Base-by-base conservation (phyloP, 2,113 vertebrate species). In the Oreocharis arfaki region DNA sequence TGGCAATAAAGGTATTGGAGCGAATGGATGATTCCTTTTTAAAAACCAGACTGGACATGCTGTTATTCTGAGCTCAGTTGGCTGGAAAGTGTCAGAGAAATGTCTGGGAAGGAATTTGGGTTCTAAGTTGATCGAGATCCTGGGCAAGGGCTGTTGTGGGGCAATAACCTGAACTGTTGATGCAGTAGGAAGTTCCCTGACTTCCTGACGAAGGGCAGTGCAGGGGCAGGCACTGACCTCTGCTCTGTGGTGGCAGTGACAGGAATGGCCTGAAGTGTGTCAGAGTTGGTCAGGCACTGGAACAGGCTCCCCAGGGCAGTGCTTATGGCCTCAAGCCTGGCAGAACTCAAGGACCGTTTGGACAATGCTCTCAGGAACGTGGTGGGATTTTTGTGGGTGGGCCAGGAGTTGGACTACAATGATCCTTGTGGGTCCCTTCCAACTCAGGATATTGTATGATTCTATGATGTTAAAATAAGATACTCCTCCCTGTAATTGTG, bases 351-450 rank as follows among this genome's bases (percentile, higher is more conserved):
- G 60, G 14, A 74, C 3, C 0, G 0, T 67, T 74, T 65, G 60
- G 17, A 59, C 16, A 19, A 23, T 0, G 0, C 28, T 65, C 22
- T 50, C 22, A 44, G 44, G 33, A 10, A 44, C 37, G 7, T 6
- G 16, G 28, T 17, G 32, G 39, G 19, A 46, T 20, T 46, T 37
- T 21, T 30, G 33, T 37, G 59, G 37, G 11, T 65, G 23, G 52
- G 33, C 27, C 27, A 52, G 37, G 52, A 65, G 23, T 4, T 57
- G 52, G 33, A 52, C 19, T 52, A 42, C 7, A 8, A 26, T 65
- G 35, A 56, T 56, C 14, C 22, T 28, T 65, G 35, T 57, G 23
- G 23, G 37, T 82, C 16, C 23, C 6, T 46, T 82, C 60, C 33
- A 67, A 17, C 19, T 67, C 60, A 67, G 46, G 23, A 30, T 53